Evolutionary conservation across 2,888 invertebrate genomes (phyloP), one percentile per base, ranked within the genome.

Genomic region (Lymantria monacha): DNA sequence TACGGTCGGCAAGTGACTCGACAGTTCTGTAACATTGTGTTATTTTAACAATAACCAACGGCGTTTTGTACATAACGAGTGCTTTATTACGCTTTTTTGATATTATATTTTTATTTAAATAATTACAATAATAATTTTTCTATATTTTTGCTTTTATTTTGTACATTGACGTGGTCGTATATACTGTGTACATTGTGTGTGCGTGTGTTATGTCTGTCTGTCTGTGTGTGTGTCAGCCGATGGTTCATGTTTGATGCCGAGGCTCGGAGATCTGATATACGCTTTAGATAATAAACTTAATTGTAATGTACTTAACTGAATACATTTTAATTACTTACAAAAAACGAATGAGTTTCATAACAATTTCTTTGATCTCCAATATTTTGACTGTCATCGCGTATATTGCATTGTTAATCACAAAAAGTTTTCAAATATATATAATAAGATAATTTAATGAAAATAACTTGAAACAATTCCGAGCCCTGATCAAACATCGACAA

Each of bases 51-150:
- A 51, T 48, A 57, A 42, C 1, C 56, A 49, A n/a, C n/a, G 59
- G 57, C 72, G 69, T 72, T 71, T 68, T 86, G 86, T 86, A 87
- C 76, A 86, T 85, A 82, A 77, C 66, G 81, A 85, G 85, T 88
- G 87, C 87, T 89, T 85, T 84, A 83, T 81, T 85, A 87, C 83
- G 87, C 86, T 88, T 87, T 80, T 82, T 87, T 85, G 77, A 85
- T 86, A 83, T 85, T 81, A 79, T 72, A 63, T 63, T 67, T 72
- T 77, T 82, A 64, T 66, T 80, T 80, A 74, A 72, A 67, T 67
- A 8, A 69, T 71, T 70, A 70, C 66, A 64, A 61, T 70, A 74
- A 73, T 74, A 71, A 70, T 78, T 75, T 79, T 69, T 63, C 63
- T 66, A 71, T 75, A 71, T 74, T 76, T 76, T 79, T 71, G 76